phyloP scores from a whole-genome alignment of 92 coral and sea anemone genomes.

The Desmophyllum pertusum region DNA sequence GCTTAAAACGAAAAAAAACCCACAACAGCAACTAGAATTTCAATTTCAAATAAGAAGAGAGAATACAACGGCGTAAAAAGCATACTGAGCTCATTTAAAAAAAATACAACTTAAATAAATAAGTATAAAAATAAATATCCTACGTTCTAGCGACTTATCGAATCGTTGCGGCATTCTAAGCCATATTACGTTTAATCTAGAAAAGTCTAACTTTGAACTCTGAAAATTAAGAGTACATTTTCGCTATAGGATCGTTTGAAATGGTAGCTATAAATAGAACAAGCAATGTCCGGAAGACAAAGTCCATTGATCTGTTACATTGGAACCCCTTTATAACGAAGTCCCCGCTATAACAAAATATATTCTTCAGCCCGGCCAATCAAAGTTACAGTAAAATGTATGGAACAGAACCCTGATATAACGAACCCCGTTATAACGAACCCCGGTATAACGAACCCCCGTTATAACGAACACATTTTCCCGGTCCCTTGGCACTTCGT shows the following conservation, averaged over 20 bases:
- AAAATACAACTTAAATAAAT: background rate
- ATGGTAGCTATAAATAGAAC: no score
- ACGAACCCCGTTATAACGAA: no score
- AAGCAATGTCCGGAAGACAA: no score
- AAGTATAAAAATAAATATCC: constrained; percentile 27
- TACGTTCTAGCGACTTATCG: background rate
- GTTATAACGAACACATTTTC: no score
- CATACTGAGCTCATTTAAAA: background rate
- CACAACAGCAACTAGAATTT: background rate
- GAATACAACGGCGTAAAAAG: background rate
- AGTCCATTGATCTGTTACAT: no score
- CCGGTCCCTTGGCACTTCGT: no score
- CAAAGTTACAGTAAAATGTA: no score
- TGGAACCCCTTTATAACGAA: no score
- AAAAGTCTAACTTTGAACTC: background rate
- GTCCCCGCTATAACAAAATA: no score
- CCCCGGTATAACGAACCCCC: no score
- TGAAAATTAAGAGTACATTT: background rate
- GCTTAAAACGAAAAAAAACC: background rate
- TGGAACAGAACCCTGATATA: no score
- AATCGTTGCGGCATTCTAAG: background rate
- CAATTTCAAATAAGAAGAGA: background rate
- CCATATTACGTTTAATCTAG: background rate
- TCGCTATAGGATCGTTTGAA: background rate
- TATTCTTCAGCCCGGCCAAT: no score